Percentiles rank a stretch among this genome's conserved stretches.
These are phyloP conservation scores for Tetrao urogallus DNA, from an alignment of 2,113 vertebrate genomes.

Conservation along the genomic window DNA sequence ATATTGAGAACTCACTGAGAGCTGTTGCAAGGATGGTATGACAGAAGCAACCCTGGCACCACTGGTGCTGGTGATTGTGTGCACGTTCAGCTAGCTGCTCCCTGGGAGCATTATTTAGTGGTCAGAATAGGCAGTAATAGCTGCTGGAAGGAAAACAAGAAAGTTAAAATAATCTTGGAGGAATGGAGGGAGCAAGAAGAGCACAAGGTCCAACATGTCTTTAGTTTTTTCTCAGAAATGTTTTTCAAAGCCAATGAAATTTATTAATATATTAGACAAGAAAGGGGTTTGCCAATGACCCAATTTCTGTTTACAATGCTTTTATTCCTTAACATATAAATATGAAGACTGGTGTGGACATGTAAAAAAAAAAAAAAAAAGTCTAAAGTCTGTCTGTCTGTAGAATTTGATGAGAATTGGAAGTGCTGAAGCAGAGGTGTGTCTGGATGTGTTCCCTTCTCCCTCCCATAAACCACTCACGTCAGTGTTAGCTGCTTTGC, in stretches of 20 bases:
- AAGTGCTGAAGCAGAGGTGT: background rate
- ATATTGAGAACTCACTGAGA: background rate
- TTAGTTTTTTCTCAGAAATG: background rate
- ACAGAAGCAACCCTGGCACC: background rate
- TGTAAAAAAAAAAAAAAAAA: background rate
- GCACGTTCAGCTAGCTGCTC: background rate
- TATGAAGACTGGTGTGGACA: background rate
- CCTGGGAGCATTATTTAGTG: background rate
- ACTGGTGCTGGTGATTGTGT: background rate
- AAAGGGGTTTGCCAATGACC: background rate
- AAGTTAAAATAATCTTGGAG: background rate
- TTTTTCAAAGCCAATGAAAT: background rate
- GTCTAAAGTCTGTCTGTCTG: background rate
- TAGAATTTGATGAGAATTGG: background rate
- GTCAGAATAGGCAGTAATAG: background rate
- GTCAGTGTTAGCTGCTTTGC: background rate
- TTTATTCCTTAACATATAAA: background rate
- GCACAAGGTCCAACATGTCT: background rate
- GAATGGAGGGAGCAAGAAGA: background rate
- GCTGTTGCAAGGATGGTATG: background rate
- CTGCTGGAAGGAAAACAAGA: background rate
- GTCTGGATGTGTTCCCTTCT: background rate
- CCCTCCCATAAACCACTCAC: background rate
- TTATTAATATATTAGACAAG: background rate
- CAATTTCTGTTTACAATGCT: background rate